These are phyloP conservation scores for Typhlichthys subterraneus DNA, from an alignment of 2,797 vertebrate genomes.

Conservation along the genomic window DNA sequence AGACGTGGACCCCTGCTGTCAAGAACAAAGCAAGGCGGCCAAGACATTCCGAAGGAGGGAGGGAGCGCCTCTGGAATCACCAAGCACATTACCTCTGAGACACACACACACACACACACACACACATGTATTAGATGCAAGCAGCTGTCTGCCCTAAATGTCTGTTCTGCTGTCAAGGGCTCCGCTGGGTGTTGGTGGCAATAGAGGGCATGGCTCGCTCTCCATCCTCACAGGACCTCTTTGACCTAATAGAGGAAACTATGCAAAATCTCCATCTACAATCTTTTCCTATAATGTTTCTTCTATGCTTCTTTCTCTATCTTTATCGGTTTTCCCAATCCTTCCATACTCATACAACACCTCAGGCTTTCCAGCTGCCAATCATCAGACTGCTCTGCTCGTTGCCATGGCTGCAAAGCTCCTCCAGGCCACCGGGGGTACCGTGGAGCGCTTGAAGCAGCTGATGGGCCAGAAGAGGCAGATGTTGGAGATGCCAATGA, in stretches of 20 bases:
- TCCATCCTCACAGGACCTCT: conserved; percentile 4
- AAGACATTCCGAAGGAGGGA: conserved; percentile 20
- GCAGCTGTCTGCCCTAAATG: neutral
- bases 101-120: neutral
- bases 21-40: conserved; percentile 27
- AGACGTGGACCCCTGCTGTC: neutral
- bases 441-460: conserved; percentile 44
- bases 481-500: conserved; percentile 30
- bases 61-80: conserved; percentile 27
- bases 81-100: conserved; percentile 34
- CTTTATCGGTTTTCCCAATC: neutral
- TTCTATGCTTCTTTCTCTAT: conserved; percentile 18
- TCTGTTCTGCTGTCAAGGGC: conserved; percentile 4
- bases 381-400: conserved; percentile 9
- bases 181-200: conserved; percentile 13
- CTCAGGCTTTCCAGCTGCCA: neutral
- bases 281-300: neutral
- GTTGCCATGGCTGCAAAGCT: conserved; percentile 56
- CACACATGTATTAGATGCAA: neutral
- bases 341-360: too few species aligned
- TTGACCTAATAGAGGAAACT: conserved; percentile 12
- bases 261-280: neutral
- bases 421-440: conserved; percentile 50
- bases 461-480: conserved; percentile 38
- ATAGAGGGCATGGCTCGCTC: conserved; percentile 1